Base-by-base conservation (phyloP, 2,797 vertebrate genomes). In the Sparidentex hasta region DNA sequence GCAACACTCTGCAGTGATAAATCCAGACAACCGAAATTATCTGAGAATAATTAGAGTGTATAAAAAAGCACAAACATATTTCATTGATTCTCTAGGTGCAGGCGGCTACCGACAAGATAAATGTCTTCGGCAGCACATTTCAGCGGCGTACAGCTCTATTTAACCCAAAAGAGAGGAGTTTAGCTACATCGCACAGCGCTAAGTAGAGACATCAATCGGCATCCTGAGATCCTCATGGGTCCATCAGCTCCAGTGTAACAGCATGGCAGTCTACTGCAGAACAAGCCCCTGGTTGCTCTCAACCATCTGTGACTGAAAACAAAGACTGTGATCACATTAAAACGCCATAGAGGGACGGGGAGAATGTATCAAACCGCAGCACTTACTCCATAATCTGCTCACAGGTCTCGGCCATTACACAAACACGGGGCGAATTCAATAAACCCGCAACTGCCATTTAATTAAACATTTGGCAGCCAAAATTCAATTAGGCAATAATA, bases 401-500 rank as follows among this genome's bases (percentile, higher is more conserved):
- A 88, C 83, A 84, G 88, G 89, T 87, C 85, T 76, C 69, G 65
- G 63, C 80, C 50, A 52, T 82, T 81, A 76, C 55, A 89, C 84
- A 87, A 89, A 93, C 65, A 81, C 82, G 64, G 75, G 83, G 73
- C 2, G n/a, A 80, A 89, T 90, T 89, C 90, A 93, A 91, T 91
- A 91, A 92, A 87, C 81, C 76, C 68, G 55, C 80, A 89, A 90
- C 88, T 82, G 90, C 87, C 88, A 89, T 91, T 94, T 91, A 90
- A 92, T 94, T 92, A 92, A 91, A 92, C 87, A 89, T 92, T 92
- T 92, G 86, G 89, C 82, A 75, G 84, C 62, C 38, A 57, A 88
- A 88, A 93, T 94, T 95, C 83, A 95, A 93, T 95, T 92, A 92
- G 85, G 81, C 68, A 90, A 89, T 91, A 92, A 92, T 85, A 85